Base-by-base conservation (phyloP, 2,113 vertebrate genomes). In the Pseudolaguvia tuberculata region DNA sequence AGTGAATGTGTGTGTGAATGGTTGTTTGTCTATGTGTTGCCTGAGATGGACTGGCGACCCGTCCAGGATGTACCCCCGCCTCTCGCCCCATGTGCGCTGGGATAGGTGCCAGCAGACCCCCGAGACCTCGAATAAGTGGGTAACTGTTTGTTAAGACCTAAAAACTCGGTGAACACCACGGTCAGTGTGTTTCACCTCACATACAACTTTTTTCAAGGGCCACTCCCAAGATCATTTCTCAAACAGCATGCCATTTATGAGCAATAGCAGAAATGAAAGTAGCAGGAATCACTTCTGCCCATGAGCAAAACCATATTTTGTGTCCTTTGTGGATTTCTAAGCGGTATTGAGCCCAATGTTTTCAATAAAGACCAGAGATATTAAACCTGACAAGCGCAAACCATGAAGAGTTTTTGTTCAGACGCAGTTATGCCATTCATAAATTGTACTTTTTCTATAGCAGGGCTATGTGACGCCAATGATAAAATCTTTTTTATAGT, bases 181-280 rank as follows among this genome's bases (percentile, higher is more conserved):
- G 39, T 65, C 39, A 65, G 39, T 3, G 1, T 21, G 55, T 12
- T 65, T 3, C 23, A 47, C 45, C 5, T 9, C 20, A 4, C 12
- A 42, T 12, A 9, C n/a, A 47, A 15, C 2, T 2, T 47, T 47
- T 62, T 31, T 31, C 29, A n/a, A 21, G 1, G 5, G 35, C 23
- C n/a, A 65, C 21, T 23, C 39, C 21, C 13, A 47, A 13, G 21
- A 39, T 47, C 15, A 21, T 0, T 25, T 8, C 8, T 0, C n/a
- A 6, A 45, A 45, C 45, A 23, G 23, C 31, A n/a, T 45, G 29
- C 20, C 8, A 51, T 21, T 52, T 59, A 12, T 62, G n/a, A 62
- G 47, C 27, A 39, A 39, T 35, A 42, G n/a, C 58, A 63, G 70
- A 72, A 59, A 9, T 72, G 14, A 48, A 59, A 58, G 15, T 27